Evolutionary conservation across 2,888 invertebrate genomes (phyloP).

Genomic region (Andrena minutula): DNA sequence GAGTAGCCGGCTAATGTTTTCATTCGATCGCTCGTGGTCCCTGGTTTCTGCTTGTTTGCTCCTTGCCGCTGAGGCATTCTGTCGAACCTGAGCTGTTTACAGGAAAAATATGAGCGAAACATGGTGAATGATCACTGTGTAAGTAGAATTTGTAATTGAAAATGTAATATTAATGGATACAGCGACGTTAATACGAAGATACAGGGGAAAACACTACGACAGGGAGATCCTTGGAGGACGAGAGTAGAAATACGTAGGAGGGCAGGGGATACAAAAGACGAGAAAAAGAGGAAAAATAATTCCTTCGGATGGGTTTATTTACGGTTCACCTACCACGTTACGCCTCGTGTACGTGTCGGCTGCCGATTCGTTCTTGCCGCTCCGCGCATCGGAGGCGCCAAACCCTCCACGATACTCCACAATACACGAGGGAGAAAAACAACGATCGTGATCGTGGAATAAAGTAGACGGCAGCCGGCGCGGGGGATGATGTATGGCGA

Average conservation of each 20-base stretch:
- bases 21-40: conserved; percentile 9
- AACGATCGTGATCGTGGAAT: conserved; percentile 67
- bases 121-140: not conserved
- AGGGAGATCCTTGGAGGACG: conserved; percentile 11
- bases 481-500: conserved; percentile 67
- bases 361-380: conserved; percentile 68
- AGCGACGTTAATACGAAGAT: not conserved
- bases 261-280: conserved; percentile 27
- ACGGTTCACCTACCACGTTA: conserved; percentile 72
- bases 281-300: conserved; percentile 65
- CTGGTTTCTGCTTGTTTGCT: not conserved
- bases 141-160: not conserved
- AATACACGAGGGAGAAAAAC: conserved; percentile 62
- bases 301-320: conserved; percentile 74
- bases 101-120: not conserved
- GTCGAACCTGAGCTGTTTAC: not conserved
- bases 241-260: not conserved
- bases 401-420: conserved; percentile 59
- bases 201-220: not conserved
- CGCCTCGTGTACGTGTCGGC: conserved; percentile 59
- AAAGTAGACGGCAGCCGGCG: conserved; percentile 54
- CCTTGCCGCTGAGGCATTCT: not conserved
- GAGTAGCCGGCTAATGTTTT: conserved; percentile 27
- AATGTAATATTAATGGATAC: too few species aligned
- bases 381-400: conserved; percentile 56